Evolutionary conservation across 2,888 invertebrate species (phyloP).

Genomic region (Tribolium freemani): DNA sequence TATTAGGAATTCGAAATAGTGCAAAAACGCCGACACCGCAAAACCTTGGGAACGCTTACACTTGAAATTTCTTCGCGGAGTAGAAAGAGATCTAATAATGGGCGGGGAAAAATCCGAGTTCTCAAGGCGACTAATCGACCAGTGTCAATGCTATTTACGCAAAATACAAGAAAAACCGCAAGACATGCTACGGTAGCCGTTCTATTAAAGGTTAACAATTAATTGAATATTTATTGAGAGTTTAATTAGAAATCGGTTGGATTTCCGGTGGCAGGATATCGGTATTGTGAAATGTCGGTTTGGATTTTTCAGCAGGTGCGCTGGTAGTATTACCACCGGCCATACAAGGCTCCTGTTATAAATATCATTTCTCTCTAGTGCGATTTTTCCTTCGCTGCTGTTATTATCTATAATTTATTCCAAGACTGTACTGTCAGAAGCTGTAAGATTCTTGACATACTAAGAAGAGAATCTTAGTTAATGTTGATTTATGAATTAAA

Average conservation of each 20-base stretch:
- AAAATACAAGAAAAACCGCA: constrained; percentile 34
- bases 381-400: constrained; percentile 20
- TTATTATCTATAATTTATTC: constrained; percentile 45
- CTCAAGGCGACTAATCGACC: constrained; percentile 38
- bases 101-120: constrained; percentile 15
- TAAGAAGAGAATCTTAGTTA: constrained; percentile 36
- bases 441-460: constrained; percentile 42
- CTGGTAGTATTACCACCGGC: neutral
- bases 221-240: constrained; percentile 31
- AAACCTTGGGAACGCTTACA: constrained; percentile 38
- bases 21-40: constrained; percentile 37
- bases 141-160: constrained; percentile 44
- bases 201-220: constrained; percentile 31
- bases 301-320: constrained; percentile 16
- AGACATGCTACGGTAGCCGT: constrained; percentile 29
- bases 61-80: constrained; percentile 36
- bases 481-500: constrained; percentile 44
- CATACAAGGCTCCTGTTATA: constrained; percentile 40
- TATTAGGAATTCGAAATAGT: constrained; percentile 26
- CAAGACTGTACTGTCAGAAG: constrained; percentile 37
- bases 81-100: constrained; percentile 3
- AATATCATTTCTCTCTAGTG: constrained; percentile 38
- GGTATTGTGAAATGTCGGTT: constrained; percentile 19
- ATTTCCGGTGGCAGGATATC: constrained; percentile 14
- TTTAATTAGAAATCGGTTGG: constrained; percentile 27